Evolutionary conservation across 1,140 invertebrate species (phyloP), one percentile per base, ranked within the genome.

Genomic region (Microvelia longipes): DNA sequence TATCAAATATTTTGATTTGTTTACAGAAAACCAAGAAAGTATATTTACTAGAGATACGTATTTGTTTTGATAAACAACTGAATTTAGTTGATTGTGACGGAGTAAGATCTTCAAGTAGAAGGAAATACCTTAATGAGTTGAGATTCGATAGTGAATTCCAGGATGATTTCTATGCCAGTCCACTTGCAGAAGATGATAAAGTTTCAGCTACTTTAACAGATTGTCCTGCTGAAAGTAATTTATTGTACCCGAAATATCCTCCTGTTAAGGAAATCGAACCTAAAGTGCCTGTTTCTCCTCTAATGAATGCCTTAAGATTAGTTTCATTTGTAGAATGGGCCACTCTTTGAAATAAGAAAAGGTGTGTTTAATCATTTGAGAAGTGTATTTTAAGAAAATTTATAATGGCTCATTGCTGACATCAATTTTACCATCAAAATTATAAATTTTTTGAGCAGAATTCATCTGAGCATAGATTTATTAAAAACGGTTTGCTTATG

Each of bases 21-120:
- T 72, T 72, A 62, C 61, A 75, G 74, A 71, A 70, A 66, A 69
- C 71, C 60, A 70, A 71, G 25, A 62, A 66, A 15, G 68, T 71
- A 35, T 67, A 71, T 29, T 68, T 75, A 26, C 61, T 69, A 28
- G 74, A 75, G 71, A 70, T 75, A 26, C 66, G 74, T 13, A 73
- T 75, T 24, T 75, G 74, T 62, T 74, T 75, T 69, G 70, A 75
- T 64, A 74, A 74, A 67, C 69, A 35, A 29, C 69, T 75, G 19
- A 68, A 67, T 1, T n/a, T 71, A 1, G 68, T 71, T 24, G 71
- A 75, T 67, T 75, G 74, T 67, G 73, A 74, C 67, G 73, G 73
- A 13, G 24, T 64, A 11, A 64, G 24, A 50, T 50, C 35, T 5
- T 11, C 35, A 19, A 50, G 35, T 50, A 5, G 35, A 50, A 50